These are phyloP conservation scores for Tortricodes alternella DNA, from an alignment of 2,888 invertebrate species.

Conservation along the genomic window DNA sequence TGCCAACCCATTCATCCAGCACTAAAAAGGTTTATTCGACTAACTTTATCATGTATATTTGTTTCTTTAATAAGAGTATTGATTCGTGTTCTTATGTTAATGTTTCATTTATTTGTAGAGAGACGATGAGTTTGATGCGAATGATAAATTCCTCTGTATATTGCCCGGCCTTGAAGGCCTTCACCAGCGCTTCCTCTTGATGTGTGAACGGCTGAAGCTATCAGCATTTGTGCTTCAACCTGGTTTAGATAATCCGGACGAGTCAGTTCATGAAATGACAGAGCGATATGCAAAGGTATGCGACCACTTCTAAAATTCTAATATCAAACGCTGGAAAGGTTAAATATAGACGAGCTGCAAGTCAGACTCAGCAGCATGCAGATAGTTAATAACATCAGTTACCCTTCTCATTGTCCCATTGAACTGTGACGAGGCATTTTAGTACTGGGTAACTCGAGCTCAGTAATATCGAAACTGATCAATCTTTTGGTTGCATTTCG, in stretches of 20 bases:
- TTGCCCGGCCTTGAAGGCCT: conserved; percentile 58
- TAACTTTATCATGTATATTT: background rate
- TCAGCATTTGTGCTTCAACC: conserved; percentile 51
- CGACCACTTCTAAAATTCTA: no score
- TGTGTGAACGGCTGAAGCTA: conserved; percentile 51
- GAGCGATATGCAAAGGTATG: conserved; percentile 48
- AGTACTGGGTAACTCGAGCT: no score
- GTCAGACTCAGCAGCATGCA: no score
- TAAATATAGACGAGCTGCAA: no score
- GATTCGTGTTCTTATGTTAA: no score
- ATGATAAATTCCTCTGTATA: conserved; percentile 45
- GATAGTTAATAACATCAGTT: no score
- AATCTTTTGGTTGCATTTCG: no score
- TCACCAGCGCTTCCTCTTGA: conserved; percentile 41
- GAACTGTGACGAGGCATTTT: no score
- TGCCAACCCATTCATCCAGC: conserved; percentile 46
- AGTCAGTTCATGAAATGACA: conserved; percentile 48
- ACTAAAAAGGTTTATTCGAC: conserved; percentile 35
- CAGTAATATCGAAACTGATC: no score
- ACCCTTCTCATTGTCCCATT: no score
- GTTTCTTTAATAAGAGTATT: no score
- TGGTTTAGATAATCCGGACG: conserved; percentile 45
- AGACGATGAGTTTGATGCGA: conserved; percentile 38
- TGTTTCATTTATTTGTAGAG: conserved; percentile 31
- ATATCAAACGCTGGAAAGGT: no score